Conservation (phyloP, 2,797 vertebrate species). For the Tenualosa thibaudeaui region DNA sequence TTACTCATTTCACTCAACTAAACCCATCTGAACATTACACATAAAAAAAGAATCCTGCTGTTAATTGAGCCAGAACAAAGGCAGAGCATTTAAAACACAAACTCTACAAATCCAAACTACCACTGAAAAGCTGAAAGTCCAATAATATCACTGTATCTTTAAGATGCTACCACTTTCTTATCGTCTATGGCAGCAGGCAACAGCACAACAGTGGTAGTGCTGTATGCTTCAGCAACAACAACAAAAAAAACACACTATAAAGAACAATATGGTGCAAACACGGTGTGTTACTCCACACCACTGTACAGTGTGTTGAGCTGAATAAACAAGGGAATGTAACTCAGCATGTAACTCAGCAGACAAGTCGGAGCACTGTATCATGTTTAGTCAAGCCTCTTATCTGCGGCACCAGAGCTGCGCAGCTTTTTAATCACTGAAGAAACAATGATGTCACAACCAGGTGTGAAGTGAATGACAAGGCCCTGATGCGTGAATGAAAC, state of each 20-base stretch:
- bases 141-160: neutral
- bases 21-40: neutral
- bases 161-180: neutral
- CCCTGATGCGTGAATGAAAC: conserved; percentile 41
- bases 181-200: neutral
- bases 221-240: neutral
- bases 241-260: neutral
- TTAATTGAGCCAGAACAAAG: neutral
- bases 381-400: neutral
- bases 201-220: neutral
- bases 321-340: neutral
- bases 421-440: conserved; percentile 24
- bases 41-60: neutral
- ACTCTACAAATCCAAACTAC: neutral
- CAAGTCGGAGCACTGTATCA: neutral
- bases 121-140: neutral
- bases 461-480: conserved; percentile 41
- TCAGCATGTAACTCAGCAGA: neutral
- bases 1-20: neutral
- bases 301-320: neutral
- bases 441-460: conserved; percentile 43
- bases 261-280: neutral
- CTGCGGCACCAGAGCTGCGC: neutral
- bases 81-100: neutral
- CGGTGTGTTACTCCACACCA: neutral